Conservation (phyloP, 37 sponge, comb jelly and placozoan genomes). For the Axinella damicornis region DNA sequence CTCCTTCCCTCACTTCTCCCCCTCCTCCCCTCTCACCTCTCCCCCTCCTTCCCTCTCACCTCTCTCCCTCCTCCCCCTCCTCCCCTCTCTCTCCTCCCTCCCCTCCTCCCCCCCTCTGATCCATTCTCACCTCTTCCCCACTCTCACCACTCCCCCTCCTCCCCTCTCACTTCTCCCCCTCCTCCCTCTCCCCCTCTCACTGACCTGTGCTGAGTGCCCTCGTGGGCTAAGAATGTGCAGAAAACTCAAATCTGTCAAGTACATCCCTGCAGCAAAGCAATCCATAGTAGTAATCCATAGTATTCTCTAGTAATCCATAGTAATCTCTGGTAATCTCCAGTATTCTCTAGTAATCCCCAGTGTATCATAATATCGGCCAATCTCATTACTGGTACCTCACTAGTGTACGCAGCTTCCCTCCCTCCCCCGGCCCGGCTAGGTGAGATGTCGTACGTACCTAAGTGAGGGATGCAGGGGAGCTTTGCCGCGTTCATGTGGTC, state of each 20-base stretch:
- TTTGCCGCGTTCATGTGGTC: slow-evolving; percentile 66
- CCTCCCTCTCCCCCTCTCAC: not conserved
- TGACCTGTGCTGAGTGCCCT: not conserved
- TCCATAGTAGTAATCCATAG: too few relatives aligned
- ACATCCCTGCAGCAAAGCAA: slow-evolving; percentile 20
- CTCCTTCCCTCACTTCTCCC: too few relatives aligned
- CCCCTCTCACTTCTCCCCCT: too few relatives aligned
- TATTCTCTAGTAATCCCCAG: not conserved
- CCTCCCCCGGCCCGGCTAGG: too few relatives aligned
- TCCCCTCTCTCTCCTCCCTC: not conserved
- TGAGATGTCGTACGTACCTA: slow-evolving; percentile 34
- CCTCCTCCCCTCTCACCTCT: not conserved
- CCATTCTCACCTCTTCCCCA: too few relatives aligned
- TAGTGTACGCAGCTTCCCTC: too few relatives aligned
- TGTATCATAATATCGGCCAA: too few relatives aligned
- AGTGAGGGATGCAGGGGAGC: slow-evolving; percentile 80
- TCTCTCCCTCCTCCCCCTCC: not conserved
- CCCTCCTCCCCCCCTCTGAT: too few relatives aligned
- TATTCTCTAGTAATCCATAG: too few relatives aligned
- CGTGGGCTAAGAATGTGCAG: not conserved
- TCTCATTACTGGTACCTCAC: too few relatives aligned
- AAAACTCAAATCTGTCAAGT: slow-evolving; percentile 76
- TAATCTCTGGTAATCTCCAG: not conserved
- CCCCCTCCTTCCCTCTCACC: not conserved
- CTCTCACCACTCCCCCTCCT: too few relatives aligned